phyloP scores from a whole-genome alignment of 2,888 invertebrate species.

The Lacanobia wlatinum region DNA sequence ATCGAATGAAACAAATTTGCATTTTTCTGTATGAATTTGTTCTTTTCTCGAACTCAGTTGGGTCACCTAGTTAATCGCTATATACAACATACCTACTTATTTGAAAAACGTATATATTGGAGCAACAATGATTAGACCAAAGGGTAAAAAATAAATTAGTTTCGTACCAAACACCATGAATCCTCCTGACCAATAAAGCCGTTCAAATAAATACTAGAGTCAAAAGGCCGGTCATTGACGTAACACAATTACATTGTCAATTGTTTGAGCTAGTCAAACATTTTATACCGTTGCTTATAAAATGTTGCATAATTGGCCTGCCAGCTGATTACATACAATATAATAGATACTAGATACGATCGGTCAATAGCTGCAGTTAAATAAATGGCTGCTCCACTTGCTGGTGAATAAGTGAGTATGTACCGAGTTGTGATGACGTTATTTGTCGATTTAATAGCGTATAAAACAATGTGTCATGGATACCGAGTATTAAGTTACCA shows the following conservation, averaged over 20 bases:
- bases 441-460: neutral
- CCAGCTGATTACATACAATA: slow-evolving; percentile 28
- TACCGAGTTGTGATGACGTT: slow-evolving; percentile 19
- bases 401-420: slow-evolving; percentile 16
- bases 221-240: slow-evolving; percentile 17
- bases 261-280: slow-evolving; percentile 12
- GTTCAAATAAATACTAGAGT: slow-evolving; percentile 2
- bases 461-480: slow-evolving; percentile 13
- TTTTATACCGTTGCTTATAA: slow-evolving; percentile 1
- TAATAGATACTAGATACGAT: slow-evolving; percentile 46
- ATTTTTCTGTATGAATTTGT: too few species aligned
- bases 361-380: slow-evolving; percentile 34
- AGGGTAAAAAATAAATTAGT: neutral
- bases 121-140: neutral
- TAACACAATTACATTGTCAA: neutral
- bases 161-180: neutral
- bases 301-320: slow-evolving; percentile 40
- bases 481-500: slow-evolving; percentile 6
- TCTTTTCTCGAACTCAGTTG: too few species aligned
- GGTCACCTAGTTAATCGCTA: too few species aligned
- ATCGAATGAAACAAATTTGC: too few species aligned
- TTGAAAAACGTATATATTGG: too few species aligned
- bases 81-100: neutral
- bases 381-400: slow-evolving; percentile 47
- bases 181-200: neutral